A percentile compares a stretch with the other conserved stretches of the same genome.
Conservation (phyloP, 2,113 vertebrate species). For the Ploceus nigricollis region DNA sequence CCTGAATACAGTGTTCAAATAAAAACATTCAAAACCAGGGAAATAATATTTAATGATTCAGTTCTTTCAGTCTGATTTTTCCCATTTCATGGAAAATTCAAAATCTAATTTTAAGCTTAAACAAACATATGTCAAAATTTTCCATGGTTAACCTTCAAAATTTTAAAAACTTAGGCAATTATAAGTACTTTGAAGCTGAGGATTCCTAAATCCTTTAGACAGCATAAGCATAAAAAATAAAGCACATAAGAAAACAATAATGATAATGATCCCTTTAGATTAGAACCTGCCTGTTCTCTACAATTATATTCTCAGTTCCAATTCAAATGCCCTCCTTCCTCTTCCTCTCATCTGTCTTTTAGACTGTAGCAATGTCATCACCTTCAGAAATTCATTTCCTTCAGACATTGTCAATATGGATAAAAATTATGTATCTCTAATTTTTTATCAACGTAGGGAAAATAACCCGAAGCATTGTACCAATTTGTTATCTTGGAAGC, state of each 20-base stretch:
- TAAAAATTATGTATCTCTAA: neutral
- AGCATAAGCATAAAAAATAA: neutral
- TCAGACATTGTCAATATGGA: neutral
- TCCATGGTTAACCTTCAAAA: neutral
- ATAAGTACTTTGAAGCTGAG: neutral
- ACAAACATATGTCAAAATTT: neutral
- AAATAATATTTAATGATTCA: neutral
- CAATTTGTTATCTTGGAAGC: neutral
- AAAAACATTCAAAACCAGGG: neutral
- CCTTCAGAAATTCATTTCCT: neutral
- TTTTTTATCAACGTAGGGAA: neutral
- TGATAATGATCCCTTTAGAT: neutral
- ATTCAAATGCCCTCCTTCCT: neutral
- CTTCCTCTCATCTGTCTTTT: neutral
- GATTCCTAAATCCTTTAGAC: neutral
- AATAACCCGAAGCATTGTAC: neutral
- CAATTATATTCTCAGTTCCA: neutral
- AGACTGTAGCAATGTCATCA: neutral
- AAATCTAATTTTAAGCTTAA: neutral
- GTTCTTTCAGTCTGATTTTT: neutral
- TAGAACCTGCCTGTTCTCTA: neutral
- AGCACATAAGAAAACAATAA: neutral
- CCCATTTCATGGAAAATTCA: neutral
- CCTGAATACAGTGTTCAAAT: neutral
- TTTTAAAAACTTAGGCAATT: neutral